Evolutionary conservation across 2,888 invertebrate genomes (phyloP).

Genomic region (Altica lythri): DNA sequence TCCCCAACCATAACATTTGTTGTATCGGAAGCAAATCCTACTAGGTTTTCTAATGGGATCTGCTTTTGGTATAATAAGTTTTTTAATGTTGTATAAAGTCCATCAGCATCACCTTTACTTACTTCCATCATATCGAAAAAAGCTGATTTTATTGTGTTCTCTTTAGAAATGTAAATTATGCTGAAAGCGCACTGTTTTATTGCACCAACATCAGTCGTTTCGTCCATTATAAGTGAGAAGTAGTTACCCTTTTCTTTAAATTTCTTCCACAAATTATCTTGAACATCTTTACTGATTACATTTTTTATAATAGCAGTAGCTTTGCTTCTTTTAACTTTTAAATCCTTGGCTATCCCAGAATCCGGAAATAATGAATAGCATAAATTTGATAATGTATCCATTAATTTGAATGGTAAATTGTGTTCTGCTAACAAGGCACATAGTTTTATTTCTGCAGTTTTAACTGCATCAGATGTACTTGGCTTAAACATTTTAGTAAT

Average conservation of each 20-base stretch:
- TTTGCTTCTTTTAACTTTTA: constrained; percentile 13
- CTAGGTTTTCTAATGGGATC: background rate
- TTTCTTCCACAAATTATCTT: background rate
- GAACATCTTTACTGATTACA: too few species aligned
- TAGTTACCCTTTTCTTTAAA: background rate
- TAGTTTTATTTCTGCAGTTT: constrained; percentile 1
- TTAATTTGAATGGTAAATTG: constrained; percentile 9
- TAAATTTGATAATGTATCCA: background rate
- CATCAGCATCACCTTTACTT: constrained; percentile 6
- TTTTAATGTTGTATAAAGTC: background rate
- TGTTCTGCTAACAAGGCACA: background rate
- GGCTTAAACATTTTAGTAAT: background rate
- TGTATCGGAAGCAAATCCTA: background rate
- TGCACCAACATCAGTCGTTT: constrained; percentile 4
- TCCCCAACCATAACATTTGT: background rate
- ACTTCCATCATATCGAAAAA: constrained; percentile 18
- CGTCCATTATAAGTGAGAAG: constrained; percentile 15
- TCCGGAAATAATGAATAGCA: constrained; percentile 8
- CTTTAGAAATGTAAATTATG: background rate
- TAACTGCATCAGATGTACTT: background rate
- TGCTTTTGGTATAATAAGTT: too few species aligned
- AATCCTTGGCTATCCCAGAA: constrained; percentile 3
- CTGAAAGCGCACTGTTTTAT: constrained; percentile 13
- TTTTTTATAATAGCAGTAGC: too few species aligned
- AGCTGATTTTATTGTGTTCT: constrained; percentile 1